A percentile compares a stretch with the other conserved stretches of the same genome.
These are phyloP conservation scores for Sphaerophoria taeniata DNA, from an alignment of 2,888 invertebrate genomes.

Conservation along the genomic window DNA sequence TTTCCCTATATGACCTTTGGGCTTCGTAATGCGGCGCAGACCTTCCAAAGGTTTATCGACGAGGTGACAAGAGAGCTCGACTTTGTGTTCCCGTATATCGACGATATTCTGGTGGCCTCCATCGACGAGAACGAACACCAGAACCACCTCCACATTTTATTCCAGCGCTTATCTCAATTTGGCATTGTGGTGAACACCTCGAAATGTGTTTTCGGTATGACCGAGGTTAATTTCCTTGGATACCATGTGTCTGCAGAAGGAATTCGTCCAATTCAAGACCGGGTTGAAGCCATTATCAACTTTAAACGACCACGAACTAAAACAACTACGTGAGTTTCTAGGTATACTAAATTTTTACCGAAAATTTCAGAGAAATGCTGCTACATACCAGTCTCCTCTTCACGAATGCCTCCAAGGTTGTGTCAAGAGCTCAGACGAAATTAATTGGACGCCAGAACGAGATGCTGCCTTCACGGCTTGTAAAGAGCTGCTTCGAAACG, in stretches of 20 bases:
- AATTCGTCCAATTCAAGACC: conserved; percentile 39
- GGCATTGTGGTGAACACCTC: conserved; percentile 9
- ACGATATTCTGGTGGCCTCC: conserved; percentile 76
- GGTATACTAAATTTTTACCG: conserved; percentile 58
- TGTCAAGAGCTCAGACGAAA: neutral
- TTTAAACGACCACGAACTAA: conserved; percentile 35
- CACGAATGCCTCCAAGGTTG: neutral
- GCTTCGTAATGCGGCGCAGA: conserved; percentile 6
- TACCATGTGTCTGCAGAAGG: conserved; percentile 46
- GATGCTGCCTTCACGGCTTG: neutral
- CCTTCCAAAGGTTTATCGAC: conserved; percentile 16
- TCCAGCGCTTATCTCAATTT: neutral
- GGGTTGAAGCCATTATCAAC: conserved; percentile 43
- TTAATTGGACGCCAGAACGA: conserved; percentile 1
- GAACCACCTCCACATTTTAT: conserved; percentile 31
- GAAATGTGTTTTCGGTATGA: conserved; percentile 16
- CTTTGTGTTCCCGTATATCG: conserved; percentile 75
- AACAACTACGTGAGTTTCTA: conserved; percentile 52
- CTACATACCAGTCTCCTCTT: neutral
- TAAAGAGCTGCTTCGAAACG: neutral
- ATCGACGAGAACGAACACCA: conserved; percentile 64
- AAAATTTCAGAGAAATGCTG: conserved; percentile 44
- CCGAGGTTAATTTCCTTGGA: conserved; percentile 51
- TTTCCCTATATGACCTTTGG: conserved; percentile 3
- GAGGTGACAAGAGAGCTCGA: conserved; percentile 72